phyloP scores from a whole-genome alignment of 2,797 vertebrate species.

The Spea hammondii region DNA sequence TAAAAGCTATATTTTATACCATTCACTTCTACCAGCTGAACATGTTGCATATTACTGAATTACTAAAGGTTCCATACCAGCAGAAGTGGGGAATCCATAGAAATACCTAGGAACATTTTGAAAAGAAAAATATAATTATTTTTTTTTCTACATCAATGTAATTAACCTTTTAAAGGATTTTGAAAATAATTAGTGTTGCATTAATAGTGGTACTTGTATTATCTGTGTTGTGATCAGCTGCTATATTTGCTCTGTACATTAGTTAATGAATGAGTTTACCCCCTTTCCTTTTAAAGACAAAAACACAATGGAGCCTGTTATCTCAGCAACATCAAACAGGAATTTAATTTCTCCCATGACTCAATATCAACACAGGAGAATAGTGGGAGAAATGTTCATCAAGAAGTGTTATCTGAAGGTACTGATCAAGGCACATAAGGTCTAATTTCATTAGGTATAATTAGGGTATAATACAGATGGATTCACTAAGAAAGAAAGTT shows the following conservation, averaged over 20 bases:
- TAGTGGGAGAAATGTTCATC: neutral
- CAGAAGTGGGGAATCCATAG: too few species aligned
- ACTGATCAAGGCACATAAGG: too few species aligned
- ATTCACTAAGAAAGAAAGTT: too few species aligned
- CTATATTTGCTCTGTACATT: neutral
- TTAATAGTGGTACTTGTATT: neutral
- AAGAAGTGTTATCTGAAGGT: neutral
- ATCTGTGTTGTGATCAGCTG: neutral
- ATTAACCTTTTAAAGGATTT: slow-evolving; percentile 2
- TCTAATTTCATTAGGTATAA: too few species aligned
- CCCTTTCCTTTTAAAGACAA: slow-evolving; percentile 23
- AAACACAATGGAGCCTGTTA: slow-evolving; percentile 33
- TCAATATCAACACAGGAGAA: neutral
- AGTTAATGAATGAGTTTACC: slow-evolving; percentile 18
- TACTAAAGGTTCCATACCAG: too few species aligned
- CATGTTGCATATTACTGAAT: too few species aligned
- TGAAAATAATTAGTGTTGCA: neutral
- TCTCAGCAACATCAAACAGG: slow-evolving; percentile 22
- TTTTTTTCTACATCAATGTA: neutral
- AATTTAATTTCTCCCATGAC: slow-evolving; percentile 32
- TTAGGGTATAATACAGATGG: too few species aligned
- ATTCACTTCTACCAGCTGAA: too few species aligned
- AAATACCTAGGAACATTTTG: neutral
- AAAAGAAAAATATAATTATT: neutral
- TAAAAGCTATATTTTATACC: too few species aligned